Evolutionary conservation across 2,888 invertebrate genomes (phyloP), one percentile per base, ranked within the genome.

Genomic region (Anticlea derivata): DNA sequence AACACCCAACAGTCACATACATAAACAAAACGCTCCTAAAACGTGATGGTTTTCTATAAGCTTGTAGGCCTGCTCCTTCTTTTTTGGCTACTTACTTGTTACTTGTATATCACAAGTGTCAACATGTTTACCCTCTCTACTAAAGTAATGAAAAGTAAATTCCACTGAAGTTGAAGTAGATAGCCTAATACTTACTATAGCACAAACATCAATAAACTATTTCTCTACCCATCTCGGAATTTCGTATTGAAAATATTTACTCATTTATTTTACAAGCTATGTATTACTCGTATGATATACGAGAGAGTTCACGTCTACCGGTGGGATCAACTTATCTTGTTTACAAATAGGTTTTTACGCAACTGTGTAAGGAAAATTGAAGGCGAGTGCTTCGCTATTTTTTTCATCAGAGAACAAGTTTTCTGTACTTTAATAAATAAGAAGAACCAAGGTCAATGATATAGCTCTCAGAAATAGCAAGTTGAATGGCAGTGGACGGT

Each of bases 121-220:
- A 38, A 31, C 20, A 12, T 17, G 38, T 33, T 39, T 44, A 24
- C 45, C 30, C 38, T 7, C 11, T 7, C 31, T 7, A 39, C 33
- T 23, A 34, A 35, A 1, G 29, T 40, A 45, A 45, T 45, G 40
- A 50, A 46, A 51, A 51, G 46, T 47, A 47, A 51, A 51, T 51
- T 46, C 30, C 41, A 22, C 20, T 22, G 30, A 22, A 29, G 4
- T 20, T 27, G 12, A 30, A 12, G 26, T 35, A 46, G 40, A 12
- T 20, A 13, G 31, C 8, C 5, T 10, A 38, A n/a, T 12, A 29
- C 30, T 35, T 33, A 46, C 31, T 30, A 44, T 5, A 26, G 17
- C 20, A 7, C 7, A 74, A 76, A 80, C 81, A 80, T 82, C 83
- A 80, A 85, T 83, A 80, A 81, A 83, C 85, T 84, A 83, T 79